Base-by-base conservation (phyloP, 2,797 vertebrate species). In the Semotilus atromaculatus region DNA sequence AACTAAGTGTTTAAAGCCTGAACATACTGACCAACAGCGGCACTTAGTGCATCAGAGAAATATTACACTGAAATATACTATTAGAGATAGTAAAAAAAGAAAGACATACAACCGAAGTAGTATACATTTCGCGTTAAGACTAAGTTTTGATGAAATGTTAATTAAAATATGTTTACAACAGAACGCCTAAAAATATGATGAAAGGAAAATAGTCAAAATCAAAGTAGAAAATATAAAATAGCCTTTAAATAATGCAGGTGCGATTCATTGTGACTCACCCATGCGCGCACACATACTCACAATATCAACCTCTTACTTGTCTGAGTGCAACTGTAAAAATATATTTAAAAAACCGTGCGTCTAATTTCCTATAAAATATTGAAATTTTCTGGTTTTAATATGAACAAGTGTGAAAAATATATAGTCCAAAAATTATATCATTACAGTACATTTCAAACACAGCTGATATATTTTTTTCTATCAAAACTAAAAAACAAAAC, bases 1-100 rank as follows among this genome's bases (percentile, higher is more conserved):
- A 26, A 45, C 67, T 19, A 51, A 11, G 1, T 2, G 2, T 0
- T 9, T 4, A 9, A 51, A 84, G 64, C 34, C 18, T 43, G 48
- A 34, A 87, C 82, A 88, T 9, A 90, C 75, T 93, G 88, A 88
- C 85, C 90, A 92, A 94, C 92, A 95, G 94, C 93, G 94, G 90
- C 95, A 90, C 94, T 86, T 90, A 89, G 89, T 70, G 94, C 86
- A 86, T n/a, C 26, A 67, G 82, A 71, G 13, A 0, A 51, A 89
- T 84, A 92, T 36, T 91, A 71, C 91, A 92, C 21, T 3, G 19
- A 55, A 62, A 60, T 3, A 78, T 43, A 9, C 4, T 29, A 11
- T 1, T 18, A 45, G 43, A 45, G 43, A 43, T 4, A 43, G 13
- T 45, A 45, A 45, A 45, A 45, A 2, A 13, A 11, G 9, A 13